Conservation (phyloP, 1,140 invertebrate species). For the Neotoxoptera formosana region DNA sequence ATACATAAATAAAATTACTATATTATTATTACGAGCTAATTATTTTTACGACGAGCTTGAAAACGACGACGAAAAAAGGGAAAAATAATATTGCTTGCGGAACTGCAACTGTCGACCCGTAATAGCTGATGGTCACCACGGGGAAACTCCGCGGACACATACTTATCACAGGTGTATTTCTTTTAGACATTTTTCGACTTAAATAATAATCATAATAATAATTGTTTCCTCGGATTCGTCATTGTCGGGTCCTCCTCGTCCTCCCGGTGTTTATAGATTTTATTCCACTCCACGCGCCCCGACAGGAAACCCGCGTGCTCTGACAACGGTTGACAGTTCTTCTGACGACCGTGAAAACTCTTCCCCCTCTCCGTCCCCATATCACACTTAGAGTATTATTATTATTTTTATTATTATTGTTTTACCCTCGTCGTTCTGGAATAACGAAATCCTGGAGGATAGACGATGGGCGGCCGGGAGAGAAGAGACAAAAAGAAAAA, state of each 20-base stretch:
- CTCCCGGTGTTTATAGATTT: background rate
- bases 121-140: background rate
- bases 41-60: too few species aligned
- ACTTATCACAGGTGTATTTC: background rate
- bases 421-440: constrained; percentile 28
- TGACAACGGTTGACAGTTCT: constrained; percentile 40
- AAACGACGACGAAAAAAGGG: background rate
- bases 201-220: background rate
- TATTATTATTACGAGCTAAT: background rate
- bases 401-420: background rate
- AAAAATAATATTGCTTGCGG: background rate
- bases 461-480: background rate
- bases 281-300: background rate
- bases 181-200: background rate
- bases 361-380: background rate
- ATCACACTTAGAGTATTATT: background rate
- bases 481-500: background rate
- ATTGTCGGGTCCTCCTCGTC: background rate
- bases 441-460: constrained; percentile 22
- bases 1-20: too few species aligned
- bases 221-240: constrained; percentile 7
- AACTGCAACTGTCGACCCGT: background rate
- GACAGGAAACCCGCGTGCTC: background rate
- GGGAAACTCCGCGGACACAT: background rate
- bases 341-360: background rate